These are phyloP conservation scores for Schlechtendalia chinensis DNA, from an alignment of 1,140 invertebrate genomes.

Conservation along the genomic window DNA sequence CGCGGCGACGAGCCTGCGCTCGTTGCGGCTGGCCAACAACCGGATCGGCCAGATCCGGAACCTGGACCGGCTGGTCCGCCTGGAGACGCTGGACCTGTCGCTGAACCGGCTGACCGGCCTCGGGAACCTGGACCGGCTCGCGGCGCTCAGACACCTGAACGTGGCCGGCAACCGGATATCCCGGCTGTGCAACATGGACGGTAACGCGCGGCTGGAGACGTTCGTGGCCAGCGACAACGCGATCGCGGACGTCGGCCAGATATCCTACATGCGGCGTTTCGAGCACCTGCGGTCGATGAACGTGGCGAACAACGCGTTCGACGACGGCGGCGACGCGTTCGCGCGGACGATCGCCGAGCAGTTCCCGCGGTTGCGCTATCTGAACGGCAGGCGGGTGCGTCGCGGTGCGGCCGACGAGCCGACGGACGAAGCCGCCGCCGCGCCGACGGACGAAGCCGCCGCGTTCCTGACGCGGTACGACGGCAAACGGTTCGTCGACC, in stretches of 20 bases:
- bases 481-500: background rate
- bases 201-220: background rate
- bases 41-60: background rate
- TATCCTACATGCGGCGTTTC: background rate
- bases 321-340: background rate
- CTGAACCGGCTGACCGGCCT: background rate
- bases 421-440: too few species aligned
- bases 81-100: background rate
- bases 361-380: background rate
- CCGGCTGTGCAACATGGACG: background rate
- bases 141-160: background rate
- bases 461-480: background rate
- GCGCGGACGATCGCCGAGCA: background rate
- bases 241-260: background rate
- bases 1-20: background rate
- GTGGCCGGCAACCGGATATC: background rate
- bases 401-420: background rate
- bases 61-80: background rate
- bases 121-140: background rate
- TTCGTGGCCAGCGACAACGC: background rate
- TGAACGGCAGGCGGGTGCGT: background rate
- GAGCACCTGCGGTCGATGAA: background rate
- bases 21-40: background rate
- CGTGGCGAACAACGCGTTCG: background rate
- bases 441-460: too few species aligned